phyloP scores from a whole-genome alignment of 2,113 vertebrate genomes.

The Sinosuthora webbiana region DNA sequence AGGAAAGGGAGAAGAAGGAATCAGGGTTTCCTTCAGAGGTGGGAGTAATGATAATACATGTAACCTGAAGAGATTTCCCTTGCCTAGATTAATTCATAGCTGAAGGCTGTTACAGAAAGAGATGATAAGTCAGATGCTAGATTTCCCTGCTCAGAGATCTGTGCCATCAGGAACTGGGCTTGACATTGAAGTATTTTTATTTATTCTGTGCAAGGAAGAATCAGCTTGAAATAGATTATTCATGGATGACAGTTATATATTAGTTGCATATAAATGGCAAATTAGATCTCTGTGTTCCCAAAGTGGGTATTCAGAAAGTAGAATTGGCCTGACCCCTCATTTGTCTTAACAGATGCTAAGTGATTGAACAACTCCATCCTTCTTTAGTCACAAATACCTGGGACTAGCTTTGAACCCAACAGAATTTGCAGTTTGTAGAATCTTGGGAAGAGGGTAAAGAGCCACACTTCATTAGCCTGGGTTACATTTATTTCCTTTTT shows the following conservation, averaged over 20 bases:
- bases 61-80: not conserved
- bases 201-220: constrained; percentile 14
- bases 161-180: not conserved
- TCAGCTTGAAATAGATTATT: constrained; percentile 1
- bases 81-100: not conserved
- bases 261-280: not conserved
- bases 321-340: not conserved
- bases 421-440: not conserved
- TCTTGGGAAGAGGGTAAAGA: not conserved
- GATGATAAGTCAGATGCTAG: not conserved
- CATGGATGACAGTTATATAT: not conserved
- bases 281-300: not conserved
- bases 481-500: not conserved
- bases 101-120: not conserved
- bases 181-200: not conserved
- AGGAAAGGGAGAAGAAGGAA: not conserved
- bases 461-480: not conserved
- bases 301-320: not conserved
- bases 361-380: not conserved
- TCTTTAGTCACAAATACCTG: not conserved
- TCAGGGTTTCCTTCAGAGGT: not conserved
- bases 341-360: not conserved
- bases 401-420: not conserved
- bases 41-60: not conserved
- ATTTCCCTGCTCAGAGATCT: not conserved